Conservation (phyloP, 2,888 invertebrate species). For the Heliothis peltigera region DNA sequence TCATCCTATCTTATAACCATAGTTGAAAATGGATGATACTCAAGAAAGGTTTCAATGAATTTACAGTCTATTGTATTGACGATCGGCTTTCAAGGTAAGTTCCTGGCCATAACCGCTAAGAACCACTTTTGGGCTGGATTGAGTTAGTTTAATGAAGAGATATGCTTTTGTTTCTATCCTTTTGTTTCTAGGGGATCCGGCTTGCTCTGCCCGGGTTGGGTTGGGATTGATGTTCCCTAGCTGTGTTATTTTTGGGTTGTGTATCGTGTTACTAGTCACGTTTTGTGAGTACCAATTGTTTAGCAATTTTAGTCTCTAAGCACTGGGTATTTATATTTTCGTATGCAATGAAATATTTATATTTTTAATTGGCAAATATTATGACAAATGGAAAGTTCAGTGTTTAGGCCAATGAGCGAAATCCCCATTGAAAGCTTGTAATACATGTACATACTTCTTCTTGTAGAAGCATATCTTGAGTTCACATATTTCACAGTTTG, state of each 20-base stretch:
- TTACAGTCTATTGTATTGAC: constrained; percentile 67
- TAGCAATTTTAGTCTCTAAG: not conserved
- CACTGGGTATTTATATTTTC: too few relatives aligned
- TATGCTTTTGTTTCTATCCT: constrained; percentile 52
- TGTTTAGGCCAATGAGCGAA: too few relatives aligned
- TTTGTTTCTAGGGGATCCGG: constrained; percentile 56
- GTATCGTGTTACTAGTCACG: constrained; percentile 16
- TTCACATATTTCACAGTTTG: too few relatives aligned
- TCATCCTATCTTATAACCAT: constrained; percentile 52
- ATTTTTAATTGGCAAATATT: too few relatives aligned
- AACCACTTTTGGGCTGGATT: constrained; percentile 57
- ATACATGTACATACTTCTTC: too few relatives aligned
- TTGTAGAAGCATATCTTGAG: too few relatives aligned
- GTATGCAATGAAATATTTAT: too few relatives aligned
- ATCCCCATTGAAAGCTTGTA: too few relatives aligned
- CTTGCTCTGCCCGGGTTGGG: constrained; percentile 41
- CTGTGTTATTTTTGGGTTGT: constrained; percentile 38
- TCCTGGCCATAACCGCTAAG: constrained; percentile 52
- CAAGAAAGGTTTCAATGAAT: constrained; percentile 65
- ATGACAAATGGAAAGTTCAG: too few relatives aligned
- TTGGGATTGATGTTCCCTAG: constrained; percentile 11
- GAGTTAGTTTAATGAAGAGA: constrained; percentile 61
- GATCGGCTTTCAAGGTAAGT: constrained; percentile 51
- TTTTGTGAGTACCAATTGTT: constrained; percentile 16
- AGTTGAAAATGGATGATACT: constrained; percentile 68